Percentiles rank a stretch among this genome's conserved stretches.
Evolutionary conservation across 2,888 invertebrate species (phyloP).

Genomic region (Pasiphila rectangulata): DNA sequence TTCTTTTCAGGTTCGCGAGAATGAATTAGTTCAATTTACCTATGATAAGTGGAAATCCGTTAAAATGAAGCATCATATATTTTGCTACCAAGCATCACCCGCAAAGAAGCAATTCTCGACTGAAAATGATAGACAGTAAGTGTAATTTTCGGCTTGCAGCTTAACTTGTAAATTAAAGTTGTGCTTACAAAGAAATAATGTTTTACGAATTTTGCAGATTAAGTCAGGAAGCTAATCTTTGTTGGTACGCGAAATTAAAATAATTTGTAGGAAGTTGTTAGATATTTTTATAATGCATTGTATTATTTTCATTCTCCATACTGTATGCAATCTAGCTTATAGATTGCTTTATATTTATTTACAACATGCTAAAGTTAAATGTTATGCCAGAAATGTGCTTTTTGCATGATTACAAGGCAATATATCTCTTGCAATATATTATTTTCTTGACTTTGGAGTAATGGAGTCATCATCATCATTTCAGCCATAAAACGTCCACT

Average conservation of each 20-base stretch:
- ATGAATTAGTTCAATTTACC: conserved; percentile 90
- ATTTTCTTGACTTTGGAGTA: too few relatives aligned
- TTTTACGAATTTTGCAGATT: conserved; percentile 68
- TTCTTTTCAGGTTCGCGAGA: conserved; percentile 84
- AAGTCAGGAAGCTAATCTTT: conserved; percentile 77
- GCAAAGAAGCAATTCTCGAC: conserved; percentile 90
- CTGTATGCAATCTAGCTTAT: conserved; percentile 6
- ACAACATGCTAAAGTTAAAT: neutral
- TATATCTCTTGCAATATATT: neutral
- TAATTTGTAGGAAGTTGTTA: conserved; percentile 34
- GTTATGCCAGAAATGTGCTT: conserved; percentile 5
- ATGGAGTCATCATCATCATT: too few relatives aligned
- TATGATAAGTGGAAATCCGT: conserved; percentile 92
- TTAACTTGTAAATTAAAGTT: conserved; percentile 23
- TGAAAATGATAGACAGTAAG: conserved; percentile 84
- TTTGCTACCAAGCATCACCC: conserved; percentile 93
- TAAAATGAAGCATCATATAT: conserved; percentile 92
- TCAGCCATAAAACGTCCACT: too few relatives aligned
- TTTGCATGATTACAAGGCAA: conserved; percentile 17
- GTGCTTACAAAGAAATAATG: conserved; percentile 29
- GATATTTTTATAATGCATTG: conserved; percentile 4
- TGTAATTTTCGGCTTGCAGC: conserved; percentile 23
- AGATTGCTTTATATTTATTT: conserved; percentile 7
- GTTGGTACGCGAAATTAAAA: conserved; percentile 62
- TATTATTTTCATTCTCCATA: conserved; percentile 1